Evolutionary conservation across 2,888 invertebrate genomes (phyloP).

Genomic region (Calliphora vomitoria): DNA sequence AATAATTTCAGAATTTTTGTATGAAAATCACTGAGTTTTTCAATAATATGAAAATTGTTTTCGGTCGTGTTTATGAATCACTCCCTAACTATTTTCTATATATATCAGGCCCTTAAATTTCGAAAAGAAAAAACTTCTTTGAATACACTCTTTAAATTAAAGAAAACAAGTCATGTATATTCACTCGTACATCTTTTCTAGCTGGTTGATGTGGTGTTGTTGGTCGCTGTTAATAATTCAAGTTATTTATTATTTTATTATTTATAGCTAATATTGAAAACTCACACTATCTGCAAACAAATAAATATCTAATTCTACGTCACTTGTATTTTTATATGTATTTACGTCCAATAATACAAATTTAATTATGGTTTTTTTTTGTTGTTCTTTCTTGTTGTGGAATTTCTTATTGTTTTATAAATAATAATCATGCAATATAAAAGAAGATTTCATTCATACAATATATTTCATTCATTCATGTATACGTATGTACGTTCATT

Average conservation of each 20-base stretch:
- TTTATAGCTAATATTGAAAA: background rate
- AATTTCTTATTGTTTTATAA: conserved; percentile 7
- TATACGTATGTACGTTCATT: background rate
- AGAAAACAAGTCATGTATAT: too few species aligned
- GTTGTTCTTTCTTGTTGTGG: background rate
- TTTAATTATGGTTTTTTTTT: background rate
- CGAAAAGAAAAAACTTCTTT: too few species aligned
- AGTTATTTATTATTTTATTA: background rate
- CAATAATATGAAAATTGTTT: too few species aligned
- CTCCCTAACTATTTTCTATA: too few species aligned
- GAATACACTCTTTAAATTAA: too few species aligned
- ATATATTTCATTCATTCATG: background rate
- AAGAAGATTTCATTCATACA: conserved; percentile 6
- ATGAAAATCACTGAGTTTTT: too few species aligned
- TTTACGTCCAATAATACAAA: background rate
- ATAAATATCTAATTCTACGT: background rate
- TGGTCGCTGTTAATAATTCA: background rate
- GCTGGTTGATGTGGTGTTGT: background rate
- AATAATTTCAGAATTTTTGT: too few species aligned
- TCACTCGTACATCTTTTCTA: background rate
- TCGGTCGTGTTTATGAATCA: too few species aligned
- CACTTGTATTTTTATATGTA: background rate
- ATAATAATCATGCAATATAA: conserved; percentile 1
- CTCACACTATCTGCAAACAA: background rate
- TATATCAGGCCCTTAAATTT: too few species aligned